Conservation (phyloP, 1,140 invertebrate genomes). For the Micrasema longulum region DNA sequence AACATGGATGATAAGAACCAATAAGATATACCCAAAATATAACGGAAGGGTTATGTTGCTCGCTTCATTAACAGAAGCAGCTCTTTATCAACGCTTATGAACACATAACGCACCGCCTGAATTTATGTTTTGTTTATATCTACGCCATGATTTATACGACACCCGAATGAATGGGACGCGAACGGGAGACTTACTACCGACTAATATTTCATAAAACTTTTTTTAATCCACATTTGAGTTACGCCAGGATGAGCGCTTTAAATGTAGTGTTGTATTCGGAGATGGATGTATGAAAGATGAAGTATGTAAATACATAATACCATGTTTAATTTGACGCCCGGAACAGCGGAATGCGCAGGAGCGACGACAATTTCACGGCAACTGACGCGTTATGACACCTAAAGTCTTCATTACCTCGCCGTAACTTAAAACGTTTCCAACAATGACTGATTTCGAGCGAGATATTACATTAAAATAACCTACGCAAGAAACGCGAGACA, state of each 20-base stretch:
- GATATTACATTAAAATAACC: slow-evolving; percentile 13
- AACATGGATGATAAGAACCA: slow-evolving; percentile 11
- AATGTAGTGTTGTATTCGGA: slow-evolving; percentile 20
- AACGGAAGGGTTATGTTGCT: slow-evolving; percentile 19
- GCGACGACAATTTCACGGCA: slow-evolving; percentile 47
- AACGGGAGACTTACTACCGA: slow-evolving; percentile 39
- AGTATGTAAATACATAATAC: too few species aligned
- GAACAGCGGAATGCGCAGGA: not conserved
- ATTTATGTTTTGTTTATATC: slow-evolving; percentile 39
- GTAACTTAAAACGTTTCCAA: slow-evolving; percentile 42
- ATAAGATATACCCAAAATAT: slow-evolving; percentile 1
- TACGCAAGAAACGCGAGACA: not conserved
- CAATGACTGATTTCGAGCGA: slow-evolving; percentile 38
- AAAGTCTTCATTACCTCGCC: slow-evolving; percentile 38
- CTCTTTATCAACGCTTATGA: slow-evolving; percentile 31
- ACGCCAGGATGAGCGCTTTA: too few species aligned
- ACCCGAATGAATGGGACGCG: slow-evolving; percentile 46
- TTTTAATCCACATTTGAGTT: slow-evolving; percentile 38
- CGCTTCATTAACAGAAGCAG: slow-evolving; percentile 29
- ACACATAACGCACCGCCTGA: slow-evolving; percentile 23
- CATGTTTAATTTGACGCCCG: slow-evolving; percentile 26
- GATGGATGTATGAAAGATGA: not conserved
- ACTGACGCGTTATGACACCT: slow-evolving; percentile 48
- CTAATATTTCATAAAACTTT: slow-evolving; percentile 47
- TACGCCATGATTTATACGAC: slow-evolving; percentile 43